Conservation (phyloP, 2,888 invertebrate species). For the Carabus problematicus region DNA sequence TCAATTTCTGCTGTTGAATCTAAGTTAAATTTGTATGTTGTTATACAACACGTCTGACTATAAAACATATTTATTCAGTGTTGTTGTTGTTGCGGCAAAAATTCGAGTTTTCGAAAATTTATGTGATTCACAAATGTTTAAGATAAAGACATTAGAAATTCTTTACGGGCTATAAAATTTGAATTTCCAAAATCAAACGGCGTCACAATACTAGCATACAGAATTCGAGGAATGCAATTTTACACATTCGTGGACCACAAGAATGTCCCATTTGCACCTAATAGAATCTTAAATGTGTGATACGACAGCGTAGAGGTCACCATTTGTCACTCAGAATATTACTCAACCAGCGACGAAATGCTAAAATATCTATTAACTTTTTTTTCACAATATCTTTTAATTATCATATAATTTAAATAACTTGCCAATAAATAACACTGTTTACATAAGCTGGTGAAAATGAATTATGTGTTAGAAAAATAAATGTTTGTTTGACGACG, state of each 20-base stretch:
- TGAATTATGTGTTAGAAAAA: too few relatives aligned
- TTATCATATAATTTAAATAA: constrained; percentile 27
- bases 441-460: neutral
- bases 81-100: too few relatives aligned
- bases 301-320: too few relatives aligned
- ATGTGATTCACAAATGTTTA: constrained; percentile 20
- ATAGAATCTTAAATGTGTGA: neutral
- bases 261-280: constrained; percentile 23
- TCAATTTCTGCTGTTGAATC: neutral
- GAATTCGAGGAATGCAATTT: constrained; percentile 28
- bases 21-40: neutral
- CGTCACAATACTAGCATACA: constrained; percentile 19
- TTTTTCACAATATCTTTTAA: constrained; percentile 27
- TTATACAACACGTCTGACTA: too few relatives aligned
- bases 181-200: constrained; percentile 25
- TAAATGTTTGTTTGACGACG: too few relatives aligned
- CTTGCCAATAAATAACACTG: constrained; percentile 24
- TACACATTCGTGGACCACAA: constrained; percentile 11
- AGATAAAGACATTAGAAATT: constrained; percentile 31
- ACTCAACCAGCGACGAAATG: constrained; percentile 12
- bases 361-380: constrained; percentile 19
- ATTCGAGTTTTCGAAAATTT: too few relatives aligned
- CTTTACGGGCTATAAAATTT: constrained; percentile 29
- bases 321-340: neutral
- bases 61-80: too few relatives aligned